phyloP scores from a whole-genome alignment of 2,797 vertebrate species.

The Sitta carolinensis region DNA sequence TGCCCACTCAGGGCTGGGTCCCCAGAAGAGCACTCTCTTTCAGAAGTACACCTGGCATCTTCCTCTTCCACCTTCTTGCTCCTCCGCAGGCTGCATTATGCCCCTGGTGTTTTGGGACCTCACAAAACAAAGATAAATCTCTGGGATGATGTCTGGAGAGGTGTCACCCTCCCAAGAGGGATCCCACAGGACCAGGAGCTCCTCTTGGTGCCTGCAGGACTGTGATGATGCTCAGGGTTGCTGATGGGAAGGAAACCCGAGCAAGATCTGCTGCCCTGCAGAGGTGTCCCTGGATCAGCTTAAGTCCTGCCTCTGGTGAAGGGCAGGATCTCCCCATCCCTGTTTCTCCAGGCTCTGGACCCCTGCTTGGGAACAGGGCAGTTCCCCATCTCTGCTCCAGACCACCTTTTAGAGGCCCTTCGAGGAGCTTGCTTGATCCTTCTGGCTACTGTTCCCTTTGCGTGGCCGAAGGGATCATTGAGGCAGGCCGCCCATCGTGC shows the following conservation, averaged over 20 bases:
- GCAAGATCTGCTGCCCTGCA: background rate
- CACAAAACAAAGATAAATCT: background rate
- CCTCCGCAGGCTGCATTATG: background rate
- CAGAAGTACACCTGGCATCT: background rate
- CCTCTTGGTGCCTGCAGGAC: background rate
- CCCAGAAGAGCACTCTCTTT: background rate
- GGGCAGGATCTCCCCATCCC: background rate
- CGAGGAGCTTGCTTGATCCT: background rate
- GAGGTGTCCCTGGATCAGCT: fast-evolving
- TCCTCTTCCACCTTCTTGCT: background rate
- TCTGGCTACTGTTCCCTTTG: background rate
- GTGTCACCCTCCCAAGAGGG: background rate
- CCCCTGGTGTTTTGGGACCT: fast-evolving
- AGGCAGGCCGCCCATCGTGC: background rate
- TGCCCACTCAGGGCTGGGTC: background rate
- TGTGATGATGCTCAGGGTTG: background rate
- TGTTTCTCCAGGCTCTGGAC: background rate
- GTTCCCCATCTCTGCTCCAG: background rate
- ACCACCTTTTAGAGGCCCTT: background rate
- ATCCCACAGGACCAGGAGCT: background rate
- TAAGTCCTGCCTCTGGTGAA: background rate
- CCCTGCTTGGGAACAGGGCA: background rate
- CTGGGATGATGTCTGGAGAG: background rate
- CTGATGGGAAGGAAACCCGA: background rate
- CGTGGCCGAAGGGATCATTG: background rate